Conservation (phyloP, 2,113 vertebrate genomes). For the Platysternon megacephalum region DNA sequence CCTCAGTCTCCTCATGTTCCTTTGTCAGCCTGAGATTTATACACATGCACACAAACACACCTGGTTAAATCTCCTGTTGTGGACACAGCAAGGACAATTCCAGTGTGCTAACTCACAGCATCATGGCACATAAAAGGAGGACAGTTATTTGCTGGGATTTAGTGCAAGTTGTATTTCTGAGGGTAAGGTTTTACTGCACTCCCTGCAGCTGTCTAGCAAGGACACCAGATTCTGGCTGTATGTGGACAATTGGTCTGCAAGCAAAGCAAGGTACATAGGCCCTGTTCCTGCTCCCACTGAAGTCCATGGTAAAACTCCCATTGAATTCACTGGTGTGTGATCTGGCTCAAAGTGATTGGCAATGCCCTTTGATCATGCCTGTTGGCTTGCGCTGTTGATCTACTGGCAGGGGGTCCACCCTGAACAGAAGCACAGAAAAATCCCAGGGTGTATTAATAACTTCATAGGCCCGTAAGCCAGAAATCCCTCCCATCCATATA, state of each 20-base stretch:
- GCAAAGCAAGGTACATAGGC: not conserved
- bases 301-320: not conserved
- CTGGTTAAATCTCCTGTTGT: not conserved
- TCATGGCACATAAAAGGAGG: not conserved
- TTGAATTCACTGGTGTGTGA: not conserved
- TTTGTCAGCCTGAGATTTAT: not conserved
- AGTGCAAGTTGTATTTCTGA: not conserved
- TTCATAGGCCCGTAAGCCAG: no score
- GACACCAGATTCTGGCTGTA: not conserved
- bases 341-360: not conserved
- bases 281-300: not conserved
- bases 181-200: not conserved
- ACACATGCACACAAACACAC: accelerated
- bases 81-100: not conserved
- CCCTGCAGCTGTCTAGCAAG: not conserved
- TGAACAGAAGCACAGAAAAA: no score
- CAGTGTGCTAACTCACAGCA: not conserved
- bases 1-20: not conserved
- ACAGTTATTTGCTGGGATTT: not conserved
- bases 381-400: not conserved
- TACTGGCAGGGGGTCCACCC: not conserved
- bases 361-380: not conserved
- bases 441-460: no score
- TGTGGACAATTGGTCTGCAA: not conserved
- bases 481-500: no score